Percentiles rank a stretch among this genome's conserved stretches.
phyloP scores from a whole-genome alignment of 92 coral and sea anemone species.

The Palythoa grandis region DNA sequence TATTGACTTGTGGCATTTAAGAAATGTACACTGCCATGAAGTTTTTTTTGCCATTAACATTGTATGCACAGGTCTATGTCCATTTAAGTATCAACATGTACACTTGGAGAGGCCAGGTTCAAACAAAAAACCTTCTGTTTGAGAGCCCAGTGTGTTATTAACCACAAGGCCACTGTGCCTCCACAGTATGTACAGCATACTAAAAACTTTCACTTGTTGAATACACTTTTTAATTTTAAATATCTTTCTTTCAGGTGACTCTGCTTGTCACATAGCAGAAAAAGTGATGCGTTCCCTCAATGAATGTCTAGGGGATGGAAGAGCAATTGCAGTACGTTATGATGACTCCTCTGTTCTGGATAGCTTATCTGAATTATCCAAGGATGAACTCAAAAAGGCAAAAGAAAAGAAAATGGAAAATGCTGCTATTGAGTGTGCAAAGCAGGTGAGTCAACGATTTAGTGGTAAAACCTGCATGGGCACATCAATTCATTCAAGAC shows the following conservation, averaged over 20 bases:
- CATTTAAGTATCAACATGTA: not conserved
- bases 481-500: slow-evolving; percentile 44
- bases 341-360: slow-evolving; percentile 22
- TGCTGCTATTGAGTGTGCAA: slow-evolving; percentile 48
- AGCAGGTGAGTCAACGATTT: slow-evolving; percentile 47
- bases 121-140: not conserved
- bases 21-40: not conserved
- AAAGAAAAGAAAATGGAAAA: slow-evolving; percentile 17
- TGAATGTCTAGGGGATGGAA: not conserved
- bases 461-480: slow-evolving; percentile 60
- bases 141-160: not conserved
- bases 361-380: slow-evolving; percentile 26
- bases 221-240: too few relatives aligned
- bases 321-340: slow-evolving; percentile 35
- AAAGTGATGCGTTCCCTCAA: slow-evolving; percentile 44
- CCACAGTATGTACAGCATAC: not conserved
- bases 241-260: too few relatives aligned
- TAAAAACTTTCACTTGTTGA: too few relatives aligned
- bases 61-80: slow-evolving; percentile 1
- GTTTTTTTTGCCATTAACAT: not conserved
- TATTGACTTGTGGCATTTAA: slow-evolving; percentile 10
- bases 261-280: too few relatives aligned
- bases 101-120: slow-evolving; percentile 3
- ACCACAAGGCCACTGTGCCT: slow-evolving; percentile 2
- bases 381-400: slow-evolving; percentile 26